Conservation (phyloP, 2,888 invertebrate species). For the Leptinotarsa juncta region DNA sequence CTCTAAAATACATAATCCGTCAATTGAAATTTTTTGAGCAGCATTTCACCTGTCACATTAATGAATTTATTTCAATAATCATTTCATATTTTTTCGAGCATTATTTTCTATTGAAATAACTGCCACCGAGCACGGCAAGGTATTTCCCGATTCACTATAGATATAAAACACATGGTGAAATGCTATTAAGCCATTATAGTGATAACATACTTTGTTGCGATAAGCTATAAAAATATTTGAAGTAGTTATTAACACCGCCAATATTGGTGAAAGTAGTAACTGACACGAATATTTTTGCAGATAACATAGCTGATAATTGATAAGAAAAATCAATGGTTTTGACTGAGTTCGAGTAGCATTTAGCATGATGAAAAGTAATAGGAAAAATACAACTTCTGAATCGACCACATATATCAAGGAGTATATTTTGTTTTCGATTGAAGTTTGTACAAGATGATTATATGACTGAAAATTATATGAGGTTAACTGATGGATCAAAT, state of each 20-base stretch:
- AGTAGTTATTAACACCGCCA: slow-evolving; percentile 29
- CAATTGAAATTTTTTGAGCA: neutral
- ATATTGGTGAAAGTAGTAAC: slow-evolving; percentile 20
- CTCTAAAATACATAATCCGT: too few relatives aligned
- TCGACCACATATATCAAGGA: too few relatives aligned
- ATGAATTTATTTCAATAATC: neutral
- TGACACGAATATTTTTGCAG: slow-evolving; percentile 22
- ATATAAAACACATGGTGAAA: slow-evolving; percentile 21
- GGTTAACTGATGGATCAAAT: too few relatives aligned
- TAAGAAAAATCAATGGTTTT: slow-evolving; percentile 23
- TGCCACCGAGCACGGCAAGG: neutral
- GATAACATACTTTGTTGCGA: slow-evolving; percentile 34
- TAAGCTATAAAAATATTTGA: slow-evolving; percentile 38
- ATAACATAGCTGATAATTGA: slow-evolving; percentile 11
- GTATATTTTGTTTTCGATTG: too few relatives aligned
- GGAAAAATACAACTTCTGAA: too few relatives aligned
- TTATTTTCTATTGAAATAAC: neutral
- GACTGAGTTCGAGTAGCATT: slow-evolving; percentile 1
- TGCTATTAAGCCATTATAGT: slow-evolving; percentile 33
- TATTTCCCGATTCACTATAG: slow-evolving; percentile 14
- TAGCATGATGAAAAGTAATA: neutral
- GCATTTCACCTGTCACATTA: too few relatives aligned
- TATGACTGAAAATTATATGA: too few relatives aligned
- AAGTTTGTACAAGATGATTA: too few relatives aligned
- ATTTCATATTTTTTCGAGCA: neutral